Evolutionary conservation across 2,888 invertebrate genomes (phyloP).

Genomic region (Myopa testacea): DNA sequence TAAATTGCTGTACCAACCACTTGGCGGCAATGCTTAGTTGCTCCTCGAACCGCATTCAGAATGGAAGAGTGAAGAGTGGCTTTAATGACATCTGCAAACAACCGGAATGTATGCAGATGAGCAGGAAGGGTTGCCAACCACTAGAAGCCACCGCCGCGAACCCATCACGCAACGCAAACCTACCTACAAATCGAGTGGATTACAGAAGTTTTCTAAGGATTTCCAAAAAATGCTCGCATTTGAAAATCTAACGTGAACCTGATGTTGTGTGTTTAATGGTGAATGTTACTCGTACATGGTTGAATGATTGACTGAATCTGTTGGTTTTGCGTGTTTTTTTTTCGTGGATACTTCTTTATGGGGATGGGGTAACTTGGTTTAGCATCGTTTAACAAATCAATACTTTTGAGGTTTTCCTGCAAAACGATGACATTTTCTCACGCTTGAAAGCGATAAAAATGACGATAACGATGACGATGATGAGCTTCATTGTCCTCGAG

Average conservation of each 20-base stretch:
- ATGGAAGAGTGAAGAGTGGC: background rate
- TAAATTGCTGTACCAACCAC: background rate
- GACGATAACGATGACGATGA: background rate
- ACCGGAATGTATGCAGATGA: slow-evolving; percentile 4
- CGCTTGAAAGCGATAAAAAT: slow-evolving; percentile 3
- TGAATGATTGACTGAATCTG: background rate
- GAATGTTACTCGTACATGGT: too few species aligned
- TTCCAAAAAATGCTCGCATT: slow-evolving; percentile 9
- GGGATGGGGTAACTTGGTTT: background rate
- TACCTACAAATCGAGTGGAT: background rate
- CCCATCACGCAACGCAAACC: background rate
- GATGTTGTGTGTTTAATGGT: background rate
- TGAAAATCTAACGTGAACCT: background rate
- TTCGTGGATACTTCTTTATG: background rate
- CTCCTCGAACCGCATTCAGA: background rate
- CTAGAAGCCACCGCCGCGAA: too few species aligned
- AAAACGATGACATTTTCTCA: slow-evolving; percentile 23
- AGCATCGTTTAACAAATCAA: slow-evolving; percentile 17
- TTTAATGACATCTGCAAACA: slow-evolving; percentile 22
- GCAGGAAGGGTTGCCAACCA: background rate
- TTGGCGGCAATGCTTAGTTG: background rate
- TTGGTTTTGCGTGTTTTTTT: background rate
- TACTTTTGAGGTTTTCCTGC: background rate
- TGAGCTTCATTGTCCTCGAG: background rate
- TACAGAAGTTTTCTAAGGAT: background rate